phyloP scores from a whole-genome alignment of 2,888 invertebrate species.

The Helicoverpa assulta region DNA sequence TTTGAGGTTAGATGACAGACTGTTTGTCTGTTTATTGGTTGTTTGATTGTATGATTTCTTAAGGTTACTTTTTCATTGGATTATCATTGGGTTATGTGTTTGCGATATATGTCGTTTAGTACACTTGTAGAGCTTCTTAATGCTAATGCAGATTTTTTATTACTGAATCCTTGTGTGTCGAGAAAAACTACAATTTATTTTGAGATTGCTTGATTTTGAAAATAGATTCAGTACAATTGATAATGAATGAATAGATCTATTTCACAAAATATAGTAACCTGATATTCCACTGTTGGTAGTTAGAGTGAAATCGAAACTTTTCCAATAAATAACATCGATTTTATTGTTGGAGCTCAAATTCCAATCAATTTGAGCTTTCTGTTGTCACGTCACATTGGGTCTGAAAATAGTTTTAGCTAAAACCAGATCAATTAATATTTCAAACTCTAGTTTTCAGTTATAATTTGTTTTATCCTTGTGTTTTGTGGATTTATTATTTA shows the following conservation, averaged over 20 bases:
- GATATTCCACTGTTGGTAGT: neutral
- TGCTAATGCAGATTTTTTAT: no score
- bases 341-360: neutral
- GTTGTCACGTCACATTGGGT: neutral
- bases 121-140: no score
- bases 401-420: neutral
- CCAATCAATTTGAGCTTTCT: neutral
- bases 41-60: neutral
- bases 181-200: no score
- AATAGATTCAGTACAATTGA: neutral
- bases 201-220: neutral
- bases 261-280: neutral
- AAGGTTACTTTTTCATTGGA: no score
- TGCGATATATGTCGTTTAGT: no score
- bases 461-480: no score
- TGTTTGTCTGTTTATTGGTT: slow-evolving; percentile 1
- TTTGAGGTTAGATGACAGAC: slow-evolving; percentile 5
- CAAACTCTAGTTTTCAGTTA: no score
- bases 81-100: no score
- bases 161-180: no score
- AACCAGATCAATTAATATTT: neutral
- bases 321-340: neutral
- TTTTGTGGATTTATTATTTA: no score
- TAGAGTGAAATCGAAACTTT: neutral
- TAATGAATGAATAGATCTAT: neutral